Conservation (phyloP, 1,140 invertebrate species). For the Drosophila takahashii region DNA sequence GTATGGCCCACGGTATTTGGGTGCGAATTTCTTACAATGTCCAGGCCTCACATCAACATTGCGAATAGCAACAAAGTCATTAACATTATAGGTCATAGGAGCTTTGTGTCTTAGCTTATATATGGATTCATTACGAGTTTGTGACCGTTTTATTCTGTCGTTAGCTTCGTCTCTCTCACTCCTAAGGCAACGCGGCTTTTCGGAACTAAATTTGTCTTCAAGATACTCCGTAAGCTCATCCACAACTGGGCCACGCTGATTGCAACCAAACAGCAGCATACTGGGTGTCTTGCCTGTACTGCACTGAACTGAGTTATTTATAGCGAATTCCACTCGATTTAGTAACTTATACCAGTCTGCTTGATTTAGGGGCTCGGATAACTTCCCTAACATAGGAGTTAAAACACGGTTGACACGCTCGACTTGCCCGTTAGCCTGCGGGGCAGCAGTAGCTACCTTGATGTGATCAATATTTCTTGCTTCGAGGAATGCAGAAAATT, state of each 20-base stretch:
- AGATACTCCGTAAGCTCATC: not conserved
- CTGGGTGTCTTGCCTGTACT: not conserved
- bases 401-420: conserved; percentile 3
- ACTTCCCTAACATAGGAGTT: not conserved
- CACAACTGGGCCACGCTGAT: not conserved
- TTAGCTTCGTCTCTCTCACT: not conserved
- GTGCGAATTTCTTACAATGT: conserved; percentile 5
- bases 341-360: not conserved
- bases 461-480: too few species aligned
- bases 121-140: not conserved
- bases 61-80: conserved; percentile 5
- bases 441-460: not conserved
- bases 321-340: not conserved
- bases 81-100: too few species aligned
- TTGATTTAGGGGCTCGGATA: not conserved
- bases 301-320: too few species aligned
- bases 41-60: conserved; percentile 1
- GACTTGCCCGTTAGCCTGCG: conserved; percentile 3
- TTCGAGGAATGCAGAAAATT: too few species aligned
- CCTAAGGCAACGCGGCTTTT: not conserved
- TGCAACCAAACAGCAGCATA: not conserved
- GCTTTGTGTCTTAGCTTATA: too few species aligned
- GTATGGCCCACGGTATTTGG: conserved; percentile 1
- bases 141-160: conserved; percentile 2
- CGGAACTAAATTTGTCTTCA: not conserved